phyloP scores from a whole-genome alignment of 2,113 vertebrate species.

The Setophaga petechia region DNA sequence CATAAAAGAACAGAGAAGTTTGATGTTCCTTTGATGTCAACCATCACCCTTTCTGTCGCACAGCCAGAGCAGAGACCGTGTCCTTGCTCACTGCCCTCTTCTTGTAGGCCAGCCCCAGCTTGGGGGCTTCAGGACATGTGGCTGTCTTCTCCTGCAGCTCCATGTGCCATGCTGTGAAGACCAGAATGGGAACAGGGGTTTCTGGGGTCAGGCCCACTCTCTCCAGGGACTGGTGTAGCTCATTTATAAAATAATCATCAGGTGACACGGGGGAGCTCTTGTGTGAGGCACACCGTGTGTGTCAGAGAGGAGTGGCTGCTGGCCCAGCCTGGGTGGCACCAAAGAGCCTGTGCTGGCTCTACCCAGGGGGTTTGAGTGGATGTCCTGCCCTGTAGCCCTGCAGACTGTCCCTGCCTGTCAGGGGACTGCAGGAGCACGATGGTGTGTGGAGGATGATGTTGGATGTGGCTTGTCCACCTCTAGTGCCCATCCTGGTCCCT shows the following conservation, averaged over 20 bases:
- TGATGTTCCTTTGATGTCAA: neutral
- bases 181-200: neutral
- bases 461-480: neutral
- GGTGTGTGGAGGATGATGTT: neutral
- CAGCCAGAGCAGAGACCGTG: fast-evolving
- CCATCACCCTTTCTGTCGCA: neutral
- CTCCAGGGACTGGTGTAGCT: neutral
- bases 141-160: neutral
- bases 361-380: neutral
- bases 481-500: neutral
- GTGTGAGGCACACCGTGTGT: neutral
- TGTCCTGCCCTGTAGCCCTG: neutral
- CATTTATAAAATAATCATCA: neutral
- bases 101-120: fast-evolving
- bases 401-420: neutral
- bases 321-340: neutral
- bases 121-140: fast-evolving
- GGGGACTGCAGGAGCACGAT: neutral
- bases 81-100: neutral
- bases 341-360: neutral
- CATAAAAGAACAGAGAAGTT: neutral
- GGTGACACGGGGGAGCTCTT: fast-evolving
- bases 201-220: neutral
- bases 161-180: fast-evolving
- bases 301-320: neutral